A percentile compares a stretch with the other conserved stretches of the same genome.
Conservation (phyloP, 2,113 vertebrate genomes). For the Brachyhypopomus gauderio region DNA sequence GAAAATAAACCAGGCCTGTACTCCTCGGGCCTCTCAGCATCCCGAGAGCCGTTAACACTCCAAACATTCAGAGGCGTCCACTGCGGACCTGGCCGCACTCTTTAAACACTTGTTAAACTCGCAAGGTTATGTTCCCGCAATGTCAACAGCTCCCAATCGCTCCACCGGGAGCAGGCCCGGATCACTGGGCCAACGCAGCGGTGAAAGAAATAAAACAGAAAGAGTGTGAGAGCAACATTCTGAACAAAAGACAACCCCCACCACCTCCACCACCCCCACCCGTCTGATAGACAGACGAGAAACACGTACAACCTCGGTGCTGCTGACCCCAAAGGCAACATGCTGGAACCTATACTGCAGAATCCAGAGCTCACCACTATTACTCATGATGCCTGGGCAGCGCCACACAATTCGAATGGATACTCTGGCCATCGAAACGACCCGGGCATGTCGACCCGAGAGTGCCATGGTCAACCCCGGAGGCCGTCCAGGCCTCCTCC, state of each 20-base stretch:
- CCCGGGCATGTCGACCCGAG: constrained; percentile 71
- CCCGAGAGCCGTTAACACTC: constrained; percentile 71
- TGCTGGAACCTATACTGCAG: constrained; percentile 70
- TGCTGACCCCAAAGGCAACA: constrained; percentile 69
- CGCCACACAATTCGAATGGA: constrained; percentile 69
- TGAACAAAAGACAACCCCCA: constrained; percentile 51
- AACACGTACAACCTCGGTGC: constrained; percentile 63
- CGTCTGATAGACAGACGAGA: constrained; percentile 66
- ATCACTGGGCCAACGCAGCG: constrained; percentile 28
- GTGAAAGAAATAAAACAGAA: constrained; percentile 35
- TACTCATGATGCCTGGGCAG: constrained; percentile 74
- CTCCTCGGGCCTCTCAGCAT: constrained; percentile 40
- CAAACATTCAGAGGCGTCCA: constrained; percentile 74
- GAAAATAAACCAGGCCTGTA: constrained; percentile 44
- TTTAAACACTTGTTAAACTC: constrained; percentile 78
- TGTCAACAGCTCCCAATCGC: constrained; percentile 74
- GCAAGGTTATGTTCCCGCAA: constrained; percentile 61
- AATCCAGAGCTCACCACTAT: constrained; percentile 69
- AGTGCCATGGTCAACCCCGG: constrained; percentile 51
- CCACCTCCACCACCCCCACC: constrained; percentile 38
- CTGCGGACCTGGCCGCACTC: constrained; percentile 68
- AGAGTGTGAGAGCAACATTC: background rate
- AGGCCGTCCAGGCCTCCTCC: constrained; percentile 52
- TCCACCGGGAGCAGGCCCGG: constrained; percentile 55
- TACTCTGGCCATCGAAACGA: constrained; percentile 72